Evolutionary conservation across 1,140 invertebrate genomes (phyloP), one percentile per base, ranked within the genome.

Genomic region (Hylyphantes graminicola): DNA sequence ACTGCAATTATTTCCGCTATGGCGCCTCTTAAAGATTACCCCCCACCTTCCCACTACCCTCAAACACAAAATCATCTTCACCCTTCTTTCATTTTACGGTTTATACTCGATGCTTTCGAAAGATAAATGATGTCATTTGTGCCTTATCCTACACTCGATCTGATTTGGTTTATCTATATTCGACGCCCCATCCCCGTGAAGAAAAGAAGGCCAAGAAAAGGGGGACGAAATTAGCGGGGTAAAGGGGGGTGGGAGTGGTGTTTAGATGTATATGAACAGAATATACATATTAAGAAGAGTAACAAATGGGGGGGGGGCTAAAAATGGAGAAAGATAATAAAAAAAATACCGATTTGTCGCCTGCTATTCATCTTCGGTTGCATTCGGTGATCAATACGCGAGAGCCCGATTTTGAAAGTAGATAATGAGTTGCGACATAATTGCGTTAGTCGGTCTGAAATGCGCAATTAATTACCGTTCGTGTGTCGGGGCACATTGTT

Each of bases 381-480:
- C 80, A 82, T 82, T 82, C 50, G 59, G 70, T 82, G 80, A 82
- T 82, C 80, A 82, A 82, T 82, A 82, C 57, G 21, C 63, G n/a
- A 68, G 72, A 76, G 72, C 82, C 73, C 68, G 82, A 82, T 82
- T 74, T 61, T 35, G 21, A n/a, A n/a, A 68, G 73, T 68, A 84
- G 82, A 84, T 84, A 84, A 84, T 84, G 82, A 84, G 82, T 68
- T 35, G 82, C 73, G 82, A 84, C 82, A 84, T 84, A 84, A 84
- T 84, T 84, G 82, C 82, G 74, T 84, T 84, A 84, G 82, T 84
- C 82, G 82, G 63, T 70, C 73, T 77, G 82, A 76, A 84, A 84
- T 84, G 82, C 77, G 82, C 82, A 84, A 84, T 84, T 84, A 84
- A 84, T 84, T 76, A 84, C 82, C 21, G 64, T 68, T 77, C 73